Conservation (phyloP, 2,888 invertebrate genomes). For the Cheilosia soror region DNA sequence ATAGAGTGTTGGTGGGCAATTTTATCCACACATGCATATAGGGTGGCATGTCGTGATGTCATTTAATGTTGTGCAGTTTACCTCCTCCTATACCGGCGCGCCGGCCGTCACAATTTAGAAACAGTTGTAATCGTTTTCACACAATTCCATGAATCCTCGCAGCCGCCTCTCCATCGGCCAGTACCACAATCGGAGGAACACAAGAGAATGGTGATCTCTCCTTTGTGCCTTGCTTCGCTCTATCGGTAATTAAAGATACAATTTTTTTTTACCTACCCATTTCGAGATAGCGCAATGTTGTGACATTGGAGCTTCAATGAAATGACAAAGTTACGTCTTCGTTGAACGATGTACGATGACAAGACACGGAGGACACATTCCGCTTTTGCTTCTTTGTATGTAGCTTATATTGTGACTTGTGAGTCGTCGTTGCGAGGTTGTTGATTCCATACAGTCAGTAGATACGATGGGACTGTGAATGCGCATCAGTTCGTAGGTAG, state of each 20-base stretch:
- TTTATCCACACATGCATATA: slow-evolving; percentile 2
- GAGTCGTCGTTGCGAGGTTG: slow-evolving; percentile 12
- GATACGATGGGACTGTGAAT: slow-evolving; percentile 14
- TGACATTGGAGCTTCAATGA: slow-evolving; percentile 73
- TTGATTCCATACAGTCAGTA: slow-evolving; percentile 27
- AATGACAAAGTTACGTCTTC: slow-evolving; percentile 74
- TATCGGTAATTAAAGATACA: slow-evolving; percentile 70
- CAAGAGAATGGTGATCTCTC: too few species aligned
- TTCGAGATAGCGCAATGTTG: slow-evolving; percentile 72
- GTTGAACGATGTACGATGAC: slow-evolving; percentile 70
- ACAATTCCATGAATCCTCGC: slow-evolving; percentile 56
- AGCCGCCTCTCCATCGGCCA: too few species aligned
- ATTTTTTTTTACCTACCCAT: slow-evolving; percentile 45
- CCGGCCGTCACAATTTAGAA: slow-evolving; percentile 22
- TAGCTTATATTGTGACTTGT: not conserved
- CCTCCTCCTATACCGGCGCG: not conserved
- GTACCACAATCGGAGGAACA: too few species aligned
- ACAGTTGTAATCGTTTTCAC: slow-evolving; percentile 66
- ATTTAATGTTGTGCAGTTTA: slow-evolving; percentile 42
- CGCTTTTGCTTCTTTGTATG: slow-evolving; percentile 11
- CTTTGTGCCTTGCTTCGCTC: not conserved
- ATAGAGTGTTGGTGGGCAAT: not conserved
- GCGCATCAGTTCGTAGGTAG: slow-evolving; percentile 18
- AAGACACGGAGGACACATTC: slow-evolving; percentile 72
- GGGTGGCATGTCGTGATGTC: slow-evolving; percentile 73